A percentile compares a stretch with the other conserved stretches of the same genome.
phyloP scores from a whole-genome alignment of 1,140 invertebrate species.

The Odontomachus brunneus region DNA sequence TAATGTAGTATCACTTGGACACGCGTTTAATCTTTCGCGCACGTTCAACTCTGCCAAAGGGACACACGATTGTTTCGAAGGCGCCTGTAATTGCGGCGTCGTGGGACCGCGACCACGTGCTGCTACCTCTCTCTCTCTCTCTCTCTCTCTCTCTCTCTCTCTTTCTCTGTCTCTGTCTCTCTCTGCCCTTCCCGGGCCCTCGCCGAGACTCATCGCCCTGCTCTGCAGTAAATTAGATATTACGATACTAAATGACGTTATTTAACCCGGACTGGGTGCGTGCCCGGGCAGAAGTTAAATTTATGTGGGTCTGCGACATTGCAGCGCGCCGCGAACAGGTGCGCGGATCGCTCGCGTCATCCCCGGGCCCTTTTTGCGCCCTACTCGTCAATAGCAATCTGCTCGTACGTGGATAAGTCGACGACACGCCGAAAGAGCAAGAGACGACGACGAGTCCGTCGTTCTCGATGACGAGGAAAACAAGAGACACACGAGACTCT shows the following conservation, averaged over 20 bases:
- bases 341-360: constrained; percentile 13
- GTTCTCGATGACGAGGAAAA: too few relatives aligned
- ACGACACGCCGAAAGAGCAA: too few relatives aligned
- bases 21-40: constrained; percentile 25
- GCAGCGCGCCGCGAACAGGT: constrained; percentile 13
- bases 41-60: constrained; percentile 25
- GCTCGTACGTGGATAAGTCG: background rate
- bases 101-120: constrained; percentile 74
- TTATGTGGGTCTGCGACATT: constrained; percentile 29
- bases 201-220: constrained; percentile 41
- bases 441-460: too few relatives aligned
- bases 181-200: background rate
- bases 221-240: constrained; percentile 72
- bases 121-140: background rate
- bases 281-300: constrained; percentile 54
- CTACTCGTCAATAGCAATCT: background rate
- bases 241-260: constrained; percentile 74
- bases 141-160: background rate
- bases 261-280: constrained; percentile 64
- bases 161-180: background rate
- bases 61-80: constrained; percentile 64
- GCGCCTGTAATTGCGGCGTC: constrained; percentile 67
- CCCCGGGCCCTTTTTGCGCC: background rate
- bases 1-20: background rate
- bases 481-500: too few relatives aligned